Base-by-base conservation (phyloP, 2,888 invertebrate genomes). In the Epinotia demarniana region DNA sequence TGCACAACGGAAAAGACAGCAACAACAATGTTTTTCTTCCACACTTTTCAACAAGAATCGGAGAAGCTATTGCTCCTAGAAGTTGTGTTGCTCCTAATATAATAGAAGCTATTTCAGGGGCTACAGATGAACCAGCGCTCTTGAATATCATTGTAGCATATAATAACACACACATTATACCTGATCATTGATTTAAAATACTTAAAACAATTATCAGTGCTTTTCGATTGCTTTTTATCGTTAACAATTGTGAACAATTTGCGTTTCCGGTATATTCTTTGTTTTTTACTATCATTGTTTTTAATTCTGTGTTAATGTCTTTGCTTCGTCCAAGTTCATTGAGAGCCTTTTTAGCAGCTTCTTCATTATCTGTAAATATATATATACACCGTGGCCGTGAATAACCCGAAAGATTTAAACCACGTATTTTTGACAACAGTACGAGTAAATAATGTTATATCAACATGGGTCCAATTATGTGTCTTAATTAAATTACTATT, bases 141-240 rank as follows among this genome's bases (percentile, higher is more conserved):
- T 82, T 73, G 55, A 89, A 89, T 43, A 89, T 87, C 0, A 83
- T 84, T 0, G 86, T 87, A 0, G 85, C 82, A 71, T 85, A 88
- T 66, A 86, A 86, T 8, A 86, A 61, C 0, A 88, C 82, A 0
- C 83, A 82, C 2, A 84, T 81, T 0, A 86, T 81, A 27, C 88
- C 88, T 72, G 87, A 85, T 0, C 80, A 77, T 43, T 87, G 84
- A 60, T 86, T 86, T 6, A 87, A 82, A 0, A 83, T 77, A 1
- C 80, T 79, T 5, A 87, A 69, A n/a, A 80, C 78, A 33, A 87
- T 82, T 12, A 84, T 80, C 0, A 87, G 77, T 5, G 86, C 84
- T 72, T 77, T 84, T 61, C 83, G 81, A 43, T 88, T 88, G 0
- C 82, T 84, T 69, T 83, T 88, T 9, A 83, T 77, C 0, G 82